Percentiles rank a stretch among this genome's conserved stretches.
phyloP scores from a whole-genome alignment of 2,113 vertebrate species.

The Serilophus lunatus region DNA sequence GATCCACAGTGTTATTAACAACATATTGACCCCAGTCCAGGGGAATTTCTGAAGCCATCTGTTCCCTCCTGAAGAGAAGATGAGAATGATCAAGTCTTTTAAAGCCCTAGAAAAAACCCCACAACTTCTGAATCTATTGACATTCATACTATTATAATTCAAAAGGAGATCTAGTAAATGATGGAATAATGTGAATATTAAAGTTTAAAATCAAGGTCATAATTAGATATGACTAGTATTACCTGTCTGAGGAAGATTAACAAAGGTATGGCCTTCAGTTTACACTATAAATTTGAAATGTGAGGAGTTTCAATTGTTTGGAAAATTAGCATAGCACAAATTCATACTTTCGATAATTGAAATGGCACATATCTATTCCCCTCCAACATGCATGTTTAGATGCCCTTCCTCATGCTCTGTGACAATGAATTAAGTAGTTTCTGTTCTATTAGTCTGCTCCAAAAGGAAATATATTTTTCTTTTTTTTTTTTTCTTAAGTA shows the following conservation, averaged over 20 bases:
- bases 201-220: background rate
- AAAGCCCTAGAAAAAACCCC: background rate
- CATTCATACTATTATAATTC: background rate
- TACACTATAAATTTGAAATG: background rate
- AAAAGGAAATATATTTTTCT: background rate
- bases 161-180: background rate
- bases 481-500: background rate
- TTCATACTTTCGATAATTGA: background rate
- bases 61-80: background rate
- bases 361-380: background rate
- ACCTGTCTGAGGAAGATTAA: background rate
- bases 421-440: background rate
- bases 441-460: background rate
- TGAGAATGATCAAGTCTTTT: background rate
- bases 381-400: background rate
- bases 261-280: background rate
- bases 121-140: background rate
- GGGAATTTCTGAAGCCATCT: background rate
- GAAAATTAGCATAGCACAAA: background rate
- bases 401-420: fast-evolving
- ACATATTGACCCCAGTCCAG: background rate
- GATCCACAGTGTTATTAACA: background rate
- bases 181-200: background rate
- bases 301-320: background rate
- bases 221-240: background rate